Conservation (phyloP, 2,888 invertebrate genomes). For the Dynastes grantii region DNA sequence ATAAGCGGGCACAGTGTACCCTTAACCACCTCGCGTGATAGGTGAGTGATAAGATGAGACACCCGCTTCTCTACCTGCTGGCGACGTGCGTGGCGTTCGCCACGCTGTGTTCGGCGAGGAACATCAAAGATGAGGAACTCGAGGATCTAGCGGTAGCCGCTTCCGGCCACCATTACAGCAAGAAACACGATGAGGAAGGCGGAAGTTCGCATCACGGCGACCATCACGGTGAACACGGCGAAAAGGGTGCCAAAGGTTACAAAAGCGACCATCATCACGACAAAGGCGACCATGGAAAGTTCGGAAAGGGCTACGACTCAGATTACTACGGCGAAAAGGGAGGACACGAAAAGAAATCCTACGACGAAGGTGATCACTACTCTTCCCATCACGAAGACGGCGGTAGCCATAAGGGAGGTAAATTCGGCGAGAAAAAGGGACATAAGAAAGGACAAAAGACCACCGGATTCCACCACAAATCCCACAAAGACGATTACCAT, state of each 20-base stretch:
- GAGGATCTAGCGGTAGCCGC: conserved; percentile 61
- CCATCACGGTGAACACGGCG: conserved; percentile 74
- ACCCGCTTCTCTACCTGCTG: conserved; percentile 41
- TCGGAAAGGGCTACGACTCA: conserved; percentile 79
- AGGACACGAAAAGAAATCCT: conserved; percentile 75
- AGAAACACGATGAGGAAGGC: conserved; percentile 70
- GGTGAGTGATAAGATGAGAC: conserved; percentile 49
- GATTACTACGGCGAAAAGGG: conserved; percentile 77
- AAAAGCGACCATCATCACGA: conserved; percentile 78
- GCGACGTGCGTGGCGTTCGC: conserved; percentile 61
- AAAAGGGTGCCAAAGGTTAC: conserved; percentile 80
- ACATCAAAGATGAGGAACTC: conserved; percentile 64
- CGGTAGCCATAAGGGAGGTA: conserved; percentile 79
- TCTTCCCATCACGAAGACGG: conserved; percentile 78
- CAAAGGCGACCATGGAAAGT: conserved; percentile 78
- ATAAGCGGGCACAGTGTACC: conserved; percentile 44
- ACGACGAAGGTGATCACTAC: conserved; percentile 77
- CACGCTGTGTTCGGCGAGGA: conserved; percentile 63
- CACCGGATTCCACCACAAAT: conserved; percentile 85
- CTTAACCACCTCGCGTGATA: conserved; percentile 8
- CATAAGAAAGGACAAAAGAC: conserved; percentile 86
- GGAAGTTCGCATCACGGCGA: conserved; percentile 74
- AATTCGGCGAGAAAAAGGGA: conserved; percentile 83
- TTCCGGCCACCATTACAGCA: conserved; percentile 65
- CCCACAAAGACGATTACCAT: conserved; percentile 85